Conservation (phyloP, 1,140 invertebrate species). For the Pseudachorutes palmiensis region DNA sequence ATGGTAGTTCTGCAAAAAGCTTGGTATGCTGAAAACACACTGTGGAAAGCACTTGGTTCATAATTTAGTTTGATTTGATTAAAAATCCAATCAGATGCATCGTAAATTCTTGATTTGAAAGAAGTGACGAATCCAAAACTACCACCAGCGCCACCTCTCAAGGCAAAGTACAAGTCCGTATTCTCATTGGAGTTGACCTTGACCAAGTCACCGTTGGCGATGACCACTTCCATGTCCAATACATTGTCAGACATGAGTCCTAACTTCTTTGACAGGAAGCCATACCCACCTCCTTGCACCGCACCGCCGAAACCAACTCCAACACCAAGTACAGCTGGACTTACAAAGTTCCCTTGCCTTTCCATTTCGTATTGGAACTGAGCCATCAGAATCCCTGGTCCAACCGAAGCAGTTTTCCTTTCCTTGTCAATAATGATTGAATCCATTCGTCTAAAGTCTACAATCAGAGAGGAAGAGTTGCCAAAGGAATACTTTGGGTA, state of each 20-base stretch:
- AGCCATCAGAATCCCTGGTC: not conserved
- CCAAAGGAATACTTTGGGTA: not conserved
- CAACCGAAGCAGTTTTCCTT: not conserved
- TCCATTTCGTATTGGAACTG: not conserved
- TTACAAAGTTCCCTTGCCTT: not conserved
- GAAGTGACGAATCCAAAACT: too few species aligned
- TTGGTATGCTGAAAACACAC: too few species aligned
- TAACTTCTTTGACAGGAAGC: not conserved
- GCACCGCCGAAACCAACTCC: not conserved
- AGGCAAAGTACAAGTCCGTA: too few species aligned
- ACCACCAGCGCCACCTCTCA: too few species aligned
- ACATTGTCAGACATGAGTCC: slow-evolving; percentile 2
- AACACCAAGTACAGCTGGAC: not conserved
- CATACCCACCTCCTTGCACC: not conserved
- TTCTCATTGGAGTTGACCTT: too few species aligned
- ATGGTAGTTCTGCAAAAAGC: too few species aligned
- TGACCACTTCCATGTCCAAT: not conserved
- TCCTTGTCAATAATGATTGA: not conserved
- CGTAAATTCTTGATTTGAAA: too few species aligned
- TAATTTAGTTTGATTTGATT: too few species aligned
- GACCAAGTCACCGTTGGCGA: not conserved
- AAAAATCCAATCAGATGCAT: too few species aligned
- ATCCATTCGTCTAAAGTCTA: not conserved
- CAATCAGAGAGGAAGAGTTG: not conserved
- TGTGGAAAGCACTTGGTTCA: too few species aligned